Conservation (phyloP, 2,113 vertebrate genomes). For the Gopherus flavomarginatus region DNA sequence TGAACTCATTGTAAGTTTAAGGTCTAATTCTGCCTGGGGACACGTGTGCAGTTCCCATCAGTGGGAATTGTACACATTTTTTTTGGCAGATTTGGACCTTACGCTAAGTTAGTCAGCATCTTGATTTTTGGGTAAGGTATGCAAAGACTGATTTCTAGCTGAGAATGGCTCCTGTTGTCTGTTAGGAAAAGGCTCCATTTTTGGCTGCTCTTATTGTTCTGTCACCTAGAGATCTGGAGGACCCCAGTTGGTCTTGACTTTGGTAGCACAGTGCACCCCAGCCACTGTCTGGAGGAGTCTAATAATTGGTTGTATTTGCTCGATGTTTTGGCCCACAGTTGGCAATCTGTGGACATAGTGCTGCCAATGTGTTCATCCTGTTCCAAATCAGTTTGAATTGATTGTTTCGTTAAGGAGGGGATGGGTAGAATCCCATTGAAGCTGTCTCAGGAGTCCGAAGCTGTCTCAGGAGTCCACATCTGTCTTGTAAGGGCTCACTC, state of each 20-base stretch:
- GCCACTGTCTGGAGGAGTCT: background rate
- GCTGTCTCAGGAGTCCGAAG: background rate
- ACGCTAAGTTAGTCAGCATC: background rate
- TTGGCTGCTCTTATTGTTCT: background rate
- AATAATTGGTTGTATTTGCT: background rate
- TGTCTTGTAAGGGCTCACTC: background rate
- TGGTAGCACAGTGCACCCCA: background rate
- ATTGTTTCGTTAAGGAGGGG: background rate
- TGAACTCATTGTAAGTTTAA: background rate
- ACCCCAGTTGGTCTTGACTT: background rate
- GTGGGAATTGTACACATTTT: background rate
- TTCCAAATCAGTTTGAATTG: background rate
- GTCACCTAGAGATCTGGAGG: background rate
- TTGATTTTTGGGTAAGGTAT: background rate
- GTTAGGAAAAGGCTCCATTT: background rate
- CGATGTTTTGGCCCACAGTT: background rate
- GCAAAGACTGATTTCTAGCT: background rate
- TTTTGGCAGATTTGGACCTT: background rate
- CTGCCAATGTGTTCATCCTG: background rate
- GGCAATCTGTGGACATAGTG: background rate
- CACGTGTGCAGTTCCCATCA: background rate
- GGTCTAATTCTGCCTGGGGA: background rate
- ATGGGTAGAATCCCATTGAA: background rate
- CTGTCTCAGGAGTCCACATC: background rate
- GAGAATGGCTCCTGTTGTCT: rapidly evolving